Percentiles rank a stretch among this genome's conserved stretches.
Conservation (phyloP, 2,113 vertebrate genomes). For the Laterallus jamaicensis region DNA sequence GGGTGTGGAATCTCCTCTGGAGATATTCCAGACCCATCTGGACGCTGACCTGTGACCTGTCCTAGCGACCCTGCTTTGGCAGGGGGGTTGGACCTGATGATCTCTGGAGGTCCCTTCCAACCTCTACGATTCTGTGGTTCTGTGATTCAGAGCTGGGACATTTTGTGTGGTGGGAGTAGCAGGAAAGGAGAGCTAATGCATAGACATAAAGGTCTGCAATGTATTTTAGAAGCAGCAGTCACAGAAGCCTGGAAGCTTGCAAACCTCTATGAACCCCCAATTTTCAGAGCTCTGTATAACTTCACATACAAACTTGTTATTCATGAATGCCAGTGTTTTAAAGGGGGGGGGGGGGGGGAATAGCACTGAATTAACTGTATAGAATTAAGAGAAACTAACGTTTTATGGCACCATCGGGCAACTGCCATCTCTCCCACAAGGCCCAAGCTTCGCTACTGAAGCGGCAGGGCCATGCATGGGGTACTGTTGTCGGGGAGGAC, state of each 20-base stretch:
- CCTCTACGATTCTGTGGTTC: no score
- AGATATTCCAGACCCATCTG: no score
- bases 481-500: no score
- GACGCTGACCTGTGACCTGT: no score
- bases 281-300: neutral
- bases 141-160: neutral
- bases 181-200: neutral
- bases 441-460: neutral
- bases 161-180: neutral
- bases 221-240: neutral
- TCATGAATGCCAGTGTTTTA: neutral
- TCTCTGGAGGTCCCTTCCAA: no score
- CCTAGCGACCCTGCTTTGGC: no score
- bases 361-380: neutral
- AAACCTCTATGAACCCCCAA: neutral
- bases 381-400: neutral
- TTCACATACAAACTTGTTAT: neutral
- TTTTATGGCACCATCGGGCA: rapidly evolving
- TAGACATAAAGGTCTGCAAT: rapidly evolving
- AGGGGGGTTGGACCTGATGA: no score
- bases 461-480: rapidly evolving
- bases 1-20: no score
- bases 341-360: neutral
- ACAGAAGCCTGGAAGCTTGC: neutral
- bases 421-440: rapidly evolving